Evolutionary conservation across 1,140 invertebrate genomes (phyloP), one percentile per base, ranked within the genome.

Genomic region (Nomia melanderi): DNA sequence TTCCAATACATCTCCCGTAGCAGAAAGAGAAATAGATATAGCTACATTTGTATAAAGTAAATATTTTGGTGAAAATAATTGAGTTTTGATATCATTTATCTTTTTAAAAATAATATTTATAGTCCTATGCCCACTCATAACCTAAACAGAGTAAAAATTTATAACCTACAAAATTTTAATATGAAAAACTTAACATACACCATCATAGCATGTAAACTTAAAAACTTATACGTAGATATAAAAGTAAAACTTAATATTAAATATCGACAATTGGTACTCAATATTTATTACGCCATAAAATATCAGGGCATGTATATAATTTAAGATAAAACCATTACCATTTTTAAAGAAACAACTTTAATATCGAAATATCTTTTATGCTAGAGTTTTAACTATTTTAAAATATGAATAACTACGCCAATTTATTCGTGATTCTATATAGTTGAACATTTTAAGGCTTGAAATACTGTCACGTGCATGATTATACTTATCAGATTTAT

Each of bases 1-100:
- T 91, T 98, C 96, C 31, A 98, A 87, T 25, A 96, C 75, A 92
- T 98, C 98, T 60, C 97, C 97, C 25, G 94, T 77, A 17, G 94
- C 95, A 66, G 97, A 97, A 33, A 98, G 93, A 4, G 92, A 92
- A 73, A 96, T 88, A 5, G 97, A 98, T 89, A 98, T 96, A 6
- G 94, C 93, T n/a, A 97, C 94, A 93, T 98, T 98, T 60, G 97
- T 98, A 70, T 96, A 93, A 12, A 98, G 92, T 60, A 98, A 93
- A 92, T 96, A 96, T 90, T 95, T 96, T 36, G 93, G 91, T 85
- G 95, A 96, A 87, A 96, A 96, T 33, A 91, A 75, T 31, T 78
- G 82, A 25, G 89, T 81, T 56, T 84, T 90, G 3, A 88, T 41
- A 1, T 59, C n/a, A 76, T 72, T 77, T 23, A 84, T 33, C 78